Percentiles rank a stretch among this genome's conserved stretches.
phyloP scores from a whole-genome alignment of 2,113 vertebrate genomes.

The Talpa occidentalis region DNA sequence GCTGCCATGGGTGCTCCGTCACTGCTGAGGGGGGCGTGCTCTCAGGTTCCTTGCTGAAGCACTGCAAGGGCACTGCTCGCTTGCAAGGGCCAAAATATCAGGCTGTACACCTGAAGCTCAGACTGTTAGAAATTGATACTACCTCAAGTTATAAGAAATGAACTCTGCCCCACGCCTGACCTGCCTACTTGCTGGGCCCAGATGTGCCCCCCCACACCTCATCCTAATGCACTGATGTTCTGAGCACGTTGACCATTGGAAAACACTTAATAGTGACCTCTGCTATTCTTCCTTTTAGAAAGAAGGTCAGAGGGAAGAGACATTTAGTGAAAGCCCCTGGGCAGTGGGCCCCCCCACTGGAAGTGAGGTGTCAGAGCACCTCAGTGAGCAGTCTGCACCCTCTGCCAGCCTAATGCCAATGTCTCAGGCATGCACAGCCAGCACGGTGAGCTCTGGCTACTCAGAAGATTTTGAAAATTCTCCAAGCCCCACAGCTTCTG shows the following conservation, averaged over 20 bases:
- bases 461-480: conserved; percentile 84
- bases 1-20: neutral
- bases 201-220: neutral
- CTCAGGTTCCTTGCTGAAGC: neutral
- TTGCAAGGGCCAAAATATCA: too few species aligned
- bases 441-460: conserved; percentile 60
- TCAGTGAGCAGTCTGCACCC: conserved; percentile 70
- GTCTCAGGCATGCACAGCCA: rapidly evolving
- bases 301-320: neutral
- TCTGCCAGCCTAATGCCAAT: neutral
- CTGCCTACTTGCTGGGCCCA: neutral
- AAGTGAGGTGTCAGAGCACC: conserved; percentile 86
- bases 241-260: rapidly evolving
- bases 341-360: neutral
- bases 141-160: too few species aligned
- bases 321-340: neutral
- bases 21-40: neutral
- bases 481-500: neutral
- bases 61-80: neutral
- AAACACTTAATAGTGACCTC: neutral
- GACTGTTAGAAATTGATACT: too few species aligned
- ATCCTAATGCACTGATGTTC: neutral
- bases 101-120: too few species aligned
- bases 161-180: too few species aligned
- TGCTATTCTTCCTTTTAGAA: too few species aligned